Conservation (phyloP, 30 jellyfish, hydroid and myxozoan genomes). For the Cassiopea xamachana region DNA sequence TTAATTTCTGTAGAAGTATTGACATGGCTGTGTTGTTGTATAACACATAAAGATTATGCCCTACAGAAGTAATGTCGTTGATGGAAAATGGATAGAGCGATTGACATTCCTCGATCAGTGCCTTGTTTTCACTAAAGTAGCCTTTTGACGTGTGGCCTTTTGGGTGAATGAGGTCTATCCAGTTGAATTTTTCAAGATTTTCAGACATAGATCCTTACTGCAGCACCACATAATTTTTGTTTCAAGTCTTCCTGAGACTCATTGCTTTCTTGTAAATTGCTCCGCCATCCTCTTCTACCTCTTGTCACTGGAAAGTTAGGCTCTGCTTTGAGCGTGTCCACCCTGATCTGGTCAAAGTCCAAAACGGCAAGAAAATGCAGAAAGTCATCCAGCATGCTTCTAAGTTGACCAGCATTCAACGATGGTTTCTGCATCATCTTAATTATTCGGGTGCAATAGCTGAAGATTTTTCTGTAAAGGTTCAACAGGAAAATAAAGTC, state of each 20-base stretch:
- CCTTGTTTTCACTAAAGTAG: conserved; percentile 30
- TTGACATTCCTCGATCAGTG: conserved; percentile 27
- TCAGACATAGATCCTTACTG: background rate
- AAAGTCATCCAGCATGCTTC: conserved; percentile 43
- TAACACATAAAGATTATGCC: conserved; percentile 41
- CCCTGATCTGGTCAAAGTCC: conserved; percentile 37
- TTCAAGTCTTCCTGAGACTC: conserved; percentile 49
- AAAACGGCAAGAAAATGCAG: background rate
- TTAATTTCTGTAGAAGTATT: conserved; percentile 34
- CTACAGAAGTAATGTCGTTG: conserved; percentile 24
- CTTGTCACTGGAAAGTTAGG: conserved; percentile 51
- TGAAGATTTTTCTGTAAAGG: conserved; percentile 37
- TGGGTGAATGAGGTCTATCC: conserved; percentile 63
- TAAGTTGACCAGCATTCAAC: conserved; percentile 19
- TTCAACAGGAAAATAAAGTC: conserved; percentile 32
- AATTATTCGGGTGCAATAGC: conserved; percentile 38
- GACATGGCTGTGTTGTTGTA: conserved; percentile 32
- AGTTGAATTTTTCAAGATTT: conserved; percentile 30
- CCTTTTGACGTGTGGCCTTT: conserved; percentile 14
- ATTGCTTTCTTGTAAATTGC: conserved; percentile 29
- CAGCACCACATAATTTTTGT: background rate
- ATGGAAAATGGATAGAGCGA: conserved; percentile 60
- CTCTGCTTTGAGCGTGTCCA: conserved; percentile 44
- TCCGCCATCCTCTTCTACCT: conserved; percentile 74
- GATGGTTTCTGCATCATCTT: conserved; percentile 61